Evolutionary conservation across 2,888 invertebrate species (phyloP), one percentile per base, ranked within the genome.

Genomic region (Ditula angustiorana): DNA sequence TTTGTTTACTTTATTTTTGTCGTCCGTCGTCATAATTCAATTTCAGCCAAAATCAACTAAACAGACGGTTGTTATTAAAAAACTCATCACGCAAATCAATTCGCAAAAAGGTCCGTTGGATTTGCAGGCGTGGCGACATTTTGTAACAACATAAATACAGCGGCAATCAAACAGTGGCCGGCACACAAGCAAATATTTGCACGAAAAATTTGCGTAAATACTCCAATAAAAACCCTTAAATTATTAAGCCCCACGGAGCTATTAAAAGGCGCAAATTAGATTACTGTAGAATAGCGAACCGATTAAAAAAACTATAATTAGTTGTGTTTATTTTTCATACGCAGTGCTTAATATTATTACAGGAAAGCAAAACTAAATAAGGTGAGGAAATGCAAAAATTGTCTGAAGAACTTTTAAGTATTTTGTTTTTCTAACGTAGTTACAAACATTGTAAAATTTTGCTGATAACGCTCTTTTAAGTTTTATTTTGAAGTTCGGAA

Each of bases 181-280:
- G 75, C 74, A 77, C 76, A 77, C 78, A 72, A 61, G 70, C 79
- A 83, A 85, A 86, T 84, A 85, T 83, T 85, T 75, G 74, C 73
- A 74, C 69, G 79, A 78, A 75, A 78, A 82, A 80, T 81, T 76
- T 81, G 77, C 76, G 74, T 77, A 77, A 76, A 79, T 75, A 77
- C 71, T 71, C 73, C 65, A 64, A 66, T 75, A 76, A 73, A 76
- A 79, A 71, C 73, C 69, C 70, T 79, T 74, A 71, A 76, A 77
- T 72, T 77, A 79, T 78, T 74, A 74, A 76, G 73, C 70, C 73
- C 67, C 70, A 72, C 69, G 66, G 59, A 65, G 73, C 61, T 59
- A 75, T 77, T 72, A 69, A 70, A 68, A 68, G 71, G 66, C 70
- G 72, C 71, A 79, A 80, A 83, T 74, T 46, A 49, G 23, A 28